These are phyloP conservation scores for Phoenicopterus ruber DNA, from an alignment of 2,113 vertebrate species.

Conservation along the genomic window DNA sequence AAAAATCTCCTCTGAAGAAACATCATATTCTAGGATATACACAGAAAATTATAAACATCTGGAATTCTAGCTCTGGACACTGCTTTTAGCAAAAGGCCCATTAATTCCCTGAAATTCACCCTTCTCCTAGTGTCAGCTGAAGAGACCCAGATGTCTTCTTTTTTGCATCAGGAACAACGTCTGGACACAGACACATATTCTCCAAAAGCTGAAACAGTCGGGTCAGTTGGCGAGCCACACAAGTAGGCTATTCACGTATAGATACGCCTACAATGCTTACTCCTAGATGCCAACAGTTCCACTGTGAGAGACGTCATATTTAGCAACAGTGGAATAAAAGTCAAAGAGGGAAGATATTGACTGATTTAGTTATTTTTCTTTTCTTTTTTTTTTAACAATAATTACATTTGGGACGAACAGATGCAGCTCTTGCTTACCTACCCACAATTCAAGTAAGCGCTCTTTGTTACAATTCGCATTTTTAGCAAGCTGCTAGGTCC, in stretches of 20 bases:
- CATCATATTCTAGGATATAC: neutral
- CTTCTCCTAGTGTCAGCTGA: neutral
- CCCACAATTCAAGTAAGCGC: neutral
- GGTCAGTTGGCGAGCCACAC: neutral
- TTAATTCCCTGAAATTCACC: neutral
- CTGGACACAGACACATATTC: neutral
- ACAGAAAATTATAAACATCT: slow-evolving; percentile 8
- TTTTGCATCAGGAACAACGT: neutral
- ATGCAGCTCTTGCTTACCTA: neutral
- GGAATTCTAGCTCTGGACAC: neutral
- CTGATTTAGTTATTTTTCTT: neutral
- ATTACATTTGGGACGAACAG: neutral
- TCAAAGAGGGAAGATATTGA: neutral
- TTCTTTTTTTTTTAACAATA: neutral
- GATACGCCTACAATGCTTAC: neutral
- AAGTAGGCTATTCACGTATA: neutral
- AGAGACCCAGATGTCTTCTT: neutral
- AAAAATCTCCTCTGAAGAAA: neutral
- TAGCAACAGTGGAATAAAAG: neutral
- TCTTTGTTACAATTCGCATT: neutral
- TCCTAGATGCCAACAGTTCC: neutral
- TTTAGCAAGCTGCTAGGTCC: neutral
- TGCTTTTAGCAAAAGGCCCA: neutral
- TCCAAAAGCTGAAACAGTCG: neutral
- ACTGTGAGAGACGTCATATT: neutral